These are phyloP conservation scores for Copsychus sechellarum DNA, from an alignment of 2,113 vertebrate genomes.

Conservation along the genomic window DNA sequence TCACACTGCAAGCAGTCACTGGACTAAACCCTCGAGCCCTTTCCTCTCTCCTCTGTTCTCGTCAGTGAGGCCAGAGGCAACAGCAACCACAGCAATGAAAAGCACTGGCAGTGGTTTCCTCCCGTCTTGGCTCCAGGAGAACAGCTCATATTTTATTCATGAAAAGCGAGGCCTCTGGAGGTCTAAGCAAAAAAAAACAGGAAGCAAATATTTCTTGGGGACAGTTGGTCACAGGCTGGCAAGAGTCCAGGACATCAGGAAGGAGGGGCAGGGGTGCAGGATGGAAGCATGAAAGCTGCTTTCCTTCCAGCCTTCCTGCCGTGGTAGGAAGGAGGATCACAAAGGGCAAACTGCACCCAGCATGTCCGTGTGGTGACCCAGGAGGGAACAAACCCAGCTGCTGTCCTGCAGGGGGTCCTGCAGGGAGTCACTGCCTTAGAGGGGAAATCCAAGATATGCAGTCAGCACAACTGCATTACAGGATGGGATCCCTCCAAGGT, in stretches of 20 bases:
- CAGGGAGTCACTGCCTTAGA: not conserved
- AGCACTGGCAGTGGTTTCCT: slow-evolving; percentile 52
- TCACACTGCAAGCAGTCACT: not conserved
- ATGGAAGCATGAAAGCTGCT: not conserved
- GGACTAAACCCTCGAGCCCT: not conserved
- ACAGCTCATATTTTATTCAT: slow-evolving; percentile 78
- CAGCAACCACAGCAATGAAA: slow-evolving; percentile 68
- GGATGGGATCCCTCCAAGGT: not conserved
- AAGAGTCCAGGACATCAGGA: not conserved
- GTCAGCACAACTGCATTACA: not conserved
- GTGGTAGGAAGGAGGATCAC: not conserved
- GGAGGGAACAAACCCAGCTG: not conserved
- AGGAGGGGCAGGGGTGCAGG: not conserved
- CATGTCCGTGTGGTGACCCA: not conserved
- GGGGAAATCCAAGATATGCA: not conserved
- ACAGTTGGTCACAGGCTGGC: not conserved
- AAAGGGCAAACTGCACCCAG: not conserved
- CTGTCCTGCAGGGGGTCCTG: not conserved
- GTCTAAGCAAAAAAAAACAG: slow-evolving; percentile 39
- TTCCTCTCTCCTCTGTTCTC: not conserved
- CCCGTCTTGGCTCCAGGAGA: slow-evolving; percentile 20
- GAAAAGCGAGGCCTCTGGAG: slow-evolving; percentile 54
- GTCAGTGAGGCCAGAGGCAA: slow-evolving; percentile 19
- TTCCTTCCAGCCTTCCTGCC: not conserved
- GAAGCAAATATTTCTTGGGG: slow-evolving; percentile 71